Evolutionary conservation across 2,113 vertebrate species (phyloP).

Genomic region (Eurystomus gularis): DNA sequence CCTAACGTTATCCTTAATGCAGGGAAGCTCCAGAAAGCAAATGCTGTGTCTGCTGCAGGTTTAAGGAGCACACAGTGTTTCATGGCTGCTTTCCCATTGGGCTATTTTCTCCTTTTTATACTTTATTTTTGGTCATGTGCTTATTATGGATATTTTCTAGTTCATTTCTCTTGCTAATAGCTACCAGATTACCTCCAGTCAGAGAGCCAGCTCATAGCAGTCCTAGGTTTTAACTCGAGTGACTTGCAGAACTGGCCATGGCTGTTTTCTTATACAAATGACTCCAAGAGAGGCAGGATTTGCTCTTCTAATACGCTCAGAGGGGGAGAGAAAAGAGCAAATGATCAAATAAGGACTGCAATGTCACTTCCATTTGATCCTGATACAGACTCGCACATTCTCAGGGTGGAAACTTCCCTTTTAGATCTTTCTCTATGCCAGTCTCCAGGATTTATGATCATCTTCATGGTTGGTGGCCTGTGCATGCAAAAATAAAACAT

Average conservation of each 20-base stretch:
- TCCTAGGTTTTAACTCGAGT: background rate
- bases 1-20: rapidly evolving
- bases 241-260: background rate
- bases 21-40: background rate
- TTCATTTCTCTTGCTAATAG: constrained; percentile 15
- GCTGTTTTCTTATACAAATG: background rate
- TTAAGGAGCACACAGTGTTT: background rate
- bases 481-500: background rate
- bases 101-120: background rate
- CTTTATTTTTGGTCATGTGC: background rate
- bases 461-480: background rate
- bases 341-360: background rate
- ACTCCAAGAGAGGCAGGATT: background rate
- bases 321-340: background rate
- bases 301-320: background rate
- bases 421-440: background rate
- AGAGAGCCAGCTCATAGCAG: background rate
- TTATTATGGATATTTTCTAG: constrained; percentile 2
- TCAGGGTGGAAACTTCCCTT: background rate
- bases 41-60: background rate
- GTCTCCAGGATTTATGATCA: background rate
- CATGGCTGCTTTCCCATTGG: background rate
- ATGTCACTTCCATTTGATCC: background rate
- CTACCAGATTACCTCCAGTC: background rate
- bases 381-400: background rate